A percentile compares a stretch with the other conserved stretches of the same genome.
phyloP scores from a whole-genome alignment of 2,888 invertebrate species.

The Euclidia mi region DNA sequence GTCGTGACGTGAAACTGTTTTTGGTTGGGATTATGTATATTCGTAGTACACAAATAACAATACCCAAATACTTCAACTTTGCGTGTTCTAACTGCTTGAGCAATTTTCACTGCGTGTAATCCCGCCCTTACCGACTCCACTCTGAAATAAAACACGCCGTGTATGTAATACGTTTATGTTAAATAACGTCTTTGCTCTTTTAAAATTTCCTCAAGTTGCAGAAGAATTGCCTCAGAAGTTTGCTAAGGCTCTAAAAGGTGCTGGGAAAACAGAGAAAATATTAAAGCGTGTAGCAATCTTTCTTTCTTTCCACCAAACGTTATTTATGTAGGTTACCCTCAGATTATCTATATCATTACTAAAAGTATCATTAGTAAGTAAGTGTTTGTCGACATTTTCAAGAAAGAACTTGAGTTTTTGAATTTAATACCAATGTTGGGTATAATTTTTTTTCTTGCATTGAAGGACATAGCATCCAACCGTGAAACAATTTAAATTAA shows the following conservation, averaged over 20 bases:
- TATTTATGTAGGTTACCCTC: background rate
- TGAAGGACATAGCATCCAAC: no score
- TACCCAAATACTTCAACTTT: no score
- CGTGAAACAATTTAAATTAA: no score
- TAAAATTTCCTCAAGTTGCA: constrained; percentile 8
- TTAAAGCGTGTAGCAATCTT: background rate
- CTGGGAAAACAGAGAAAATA: background rate
- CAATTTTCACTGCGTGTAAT: no score
- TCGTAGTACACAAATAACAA: no score
- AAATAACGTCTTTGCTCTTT: constrained; percentile 9
- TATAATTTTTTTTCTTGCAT: no score
- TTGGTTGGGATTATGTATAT: no score
- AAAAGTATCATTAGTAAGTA: background rate
- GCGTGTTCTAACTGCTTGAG: no score
- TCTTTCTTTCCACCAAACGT: background rate
- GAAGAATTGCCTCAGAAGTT: constrained; percentile 5
- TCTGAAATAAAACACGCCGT: constrained; percentile 27
- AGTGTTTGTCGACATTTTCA: no score
- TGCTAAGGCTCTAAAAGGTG: background rate
- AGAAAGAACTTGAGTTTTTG: no score
- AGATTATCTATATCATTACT: background rate
- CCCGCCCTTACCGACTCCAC: constrained; percentile 1
- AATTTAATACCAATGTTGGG: no score
- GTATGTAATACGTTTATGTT: constrained; percentile 22
- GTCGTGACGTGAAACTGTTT: no score